These are phyloP conservation scores for Pipistrellus pipistrellus DNA, from an alignment of 2,797 vertebrate genomes.

Conservation along the genomic window DNA sequence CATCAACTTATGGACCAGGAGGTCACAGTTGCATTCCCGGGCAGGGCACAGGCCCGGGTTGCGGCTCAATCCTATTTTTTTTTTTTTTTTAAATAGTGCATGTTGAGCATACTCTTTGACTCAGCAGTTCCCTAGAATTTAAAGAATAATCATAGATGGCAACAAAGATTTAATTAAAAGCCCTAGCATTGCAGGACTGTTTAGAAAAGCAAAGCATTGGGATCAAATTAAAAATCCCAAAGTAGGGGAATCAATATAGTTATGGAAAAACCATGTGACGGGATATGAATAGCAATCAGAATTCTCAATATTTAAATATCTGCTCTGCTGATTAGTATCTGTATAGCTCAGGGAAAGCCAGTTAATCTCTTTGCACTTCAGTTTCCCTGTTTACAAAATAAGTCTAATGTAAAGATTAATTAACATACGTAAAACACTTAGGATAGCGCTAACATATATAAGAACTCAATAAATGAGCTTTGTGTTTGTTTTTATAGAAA, in stretches of 20 bases:
- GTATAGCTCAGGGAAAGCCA: neutral
- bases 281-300: neutral
- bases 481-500: neutral
- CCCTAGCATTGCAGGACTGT: neutral
- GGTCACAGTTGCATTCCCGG: no score
- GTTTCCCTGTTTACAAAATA: neutral
- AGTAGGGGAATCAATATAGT: constrained; percentile 12
- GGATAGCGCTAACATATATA: neutral
- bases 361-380: neutral
- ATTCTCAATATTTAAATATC: constrained; percentile 14
- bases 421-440: neutral
- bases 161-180: constrained; percentile 44
- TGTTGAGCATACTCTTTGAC: neutral
- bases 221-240: constrained; percentile 46
- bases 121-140: constrained; percentile 11
- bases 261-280: neutral
- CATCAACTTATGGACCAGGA: no score
- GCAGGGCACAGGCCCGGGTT: no score
- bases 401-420: neutral
- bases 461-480: neutral
- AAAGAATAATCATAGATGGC: neutral
- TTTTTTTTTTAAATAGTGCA: no score
- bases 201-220: constrained; percentile 47
- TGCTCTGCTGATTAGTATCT: constrained; percentile 5
- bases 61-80: no score